Base-by-base conservation (phyloP, 2,888 invertebrate genomes). In the Cantharis lateralis region DNA sequence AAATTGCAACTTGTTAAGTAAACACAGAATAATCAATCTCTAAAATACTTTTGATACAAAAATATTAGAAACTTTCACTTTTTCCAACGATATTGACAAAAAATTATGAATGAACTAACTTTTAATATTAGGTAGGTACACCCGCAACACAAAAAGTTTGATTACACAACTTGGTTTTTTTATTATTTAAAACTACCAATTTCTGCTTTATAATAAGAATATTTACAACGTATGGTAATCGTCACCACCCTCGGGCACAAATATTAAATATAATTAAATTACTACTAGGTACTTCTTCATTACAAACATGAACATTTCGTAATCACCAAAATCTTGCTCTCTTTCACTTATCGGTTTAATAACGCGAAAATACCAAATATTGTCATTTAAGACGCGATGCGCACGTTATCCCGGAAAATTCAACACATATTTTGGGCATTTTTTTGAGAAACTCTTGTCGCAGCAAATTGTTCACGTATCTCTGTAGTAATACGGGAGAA, bases 391-490 rank as follows among this genome's bases (percentile, higher is more conserved):
- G 26, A 75, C 77, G 74, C 69, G 32, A 62, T 71, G 70, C 70
- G 73, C 68, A 76, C 71, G 77, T 74, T 76, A 78, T 77, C 80
- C 75, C 79, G 71, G 75, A 80, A 82, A 80, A 82, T 82, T 82
- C 84, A 82, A 80, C 82, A 82, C 83, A 83, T 84, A 86, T 86
- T 87, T 86, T 85, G 86, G 86, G 85, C 84, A 86, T 87, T 87
- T 87, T 66, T 87, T 87, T 87, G 84, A 82, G 86, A 85, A 87
- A 87, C 87, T 84, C 85, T 86, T 82, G 85, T 82, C 85, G 85
- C 83, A 85, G 86, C 87, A 85, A 87, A 87, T 87, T 86, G 85
- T 87, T 85, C 86, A 83, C 87, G 86, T 87, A 86, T 87, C 85
- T 86, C 86, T 87, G 86, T 85, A 84, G 85, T 86, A 87, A 85